Evolutionary conservation across 2,888 invertebrate genomes (phyloP), one percentile per base, ranked within the genome.

Genomic region (Melipona bicolor): DNA sequence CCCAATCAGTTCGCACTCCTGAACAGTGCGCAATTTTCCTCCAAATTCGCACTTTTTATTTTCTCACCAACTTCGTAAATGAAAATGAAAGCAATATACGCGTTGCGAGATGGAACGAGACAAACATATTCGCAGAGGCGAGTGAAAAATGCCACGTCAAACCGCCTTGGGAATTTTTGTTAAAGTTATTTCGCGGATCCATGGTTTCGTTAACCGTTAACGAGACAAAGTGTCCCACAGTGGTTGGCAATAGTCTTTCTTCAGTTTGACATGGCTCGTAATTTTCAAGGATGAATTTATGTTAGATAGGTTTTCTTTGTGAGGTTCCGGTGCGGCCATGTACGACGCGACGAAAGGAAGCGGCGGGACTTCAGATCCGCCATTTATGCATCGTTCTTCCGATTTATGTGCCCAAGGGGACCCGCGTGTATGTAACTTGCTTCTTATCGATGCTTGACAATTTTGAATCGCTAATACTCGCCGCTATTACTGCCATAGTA

Each of bases 231-330:
- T 82, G 61, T 68, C 59, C 79, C 56, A 43, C 32, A 19, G 68
- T 56, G 72, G n/a, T 24, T 70, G 64, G 67, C 76, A 62, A 49
- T 68, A 49, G 64, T 67, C 74, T 17, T 52, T 49, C 73, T 24
- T 24, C 75, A 4, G 54, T 21, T 59, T 70, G 71, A 76, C 74
- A 77, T 73, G 24, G 67, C 68, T 71, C 64, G 68, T 85, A 88
- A 88, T 88, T 88, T 84, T 69, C 74, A 65, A 32, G 67, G 52
- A 65, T 77, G 85, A 88, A 88, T 87, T 87, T 87, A 84, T 87
- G 83, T 85, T 61, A 79, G 72, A 19, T 49, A n/a, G 64, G 70
- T 81, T 77, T 79, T 76, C 73, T 69, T 75, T 49, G 72, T 59
- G 36, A 70, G 43, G 43, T 71, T 80, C 21, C 74, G 3, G 54